phyloP scores from a whole-genome alignment of 2,888 invertebrate genomes.

The Zygaena filipendulae region DNA sequence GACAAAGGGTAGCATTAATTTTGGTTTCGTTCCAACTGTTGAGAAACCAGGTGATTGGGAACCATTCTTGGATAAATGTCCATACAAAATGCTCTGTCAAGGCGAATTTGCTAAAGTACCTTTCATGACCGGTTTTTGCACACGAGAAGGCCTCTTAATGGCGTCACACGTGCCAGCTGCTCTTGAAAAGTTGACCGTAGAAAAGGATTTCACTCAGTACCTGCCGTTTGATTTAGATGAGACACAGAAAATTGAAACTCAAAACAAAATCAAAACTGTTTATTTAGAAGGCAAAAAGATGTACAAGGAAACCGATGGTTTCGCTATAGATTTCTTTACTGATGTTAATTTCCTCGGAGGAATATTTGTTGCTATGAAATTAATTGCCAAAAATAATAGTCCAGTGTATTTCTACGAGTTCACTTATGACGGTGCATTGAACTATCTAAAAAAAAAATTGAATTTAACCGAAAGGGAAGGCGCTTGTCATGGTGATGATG shows the following conservation, averaged over 20 bases:
- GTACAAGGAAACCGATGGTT: conserved; percentile 37
- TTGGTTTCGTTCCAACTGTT: conserved; percentile 59
- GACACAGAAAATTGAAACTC: conserved; percentile 25
- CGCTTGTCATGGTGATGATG: conserved; percentile 71
- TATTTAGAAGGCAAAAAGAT: conserved; percentile 50
- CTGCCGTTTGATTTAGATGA: conserved; percentile 36
- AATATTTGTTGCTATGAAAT: conserved; percentile 32
- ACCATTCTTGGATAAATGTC: conserved; percentile 47
- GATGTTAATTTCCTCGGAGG: conserved; percentile 58
- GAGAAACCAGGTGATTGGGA: conserved; percentile 46
- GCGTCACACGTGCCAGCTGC: conserved; percentile 18
- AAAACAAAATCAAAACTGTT: conserved; percentile 34
- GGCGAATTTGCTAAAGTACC: conserved; percentile 60
- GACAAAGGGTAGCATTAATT: conserved; percentile 42
- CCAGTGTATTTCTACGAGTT: conserved; percentile 70
- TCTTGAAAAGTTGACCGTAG: conserved; percentile 24
- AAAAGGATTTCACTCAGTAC: conserved; percentile 33
- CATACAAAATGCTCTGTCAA: conserved; percentile 35
- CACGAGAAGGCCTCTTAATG: conserved; percentile 52
- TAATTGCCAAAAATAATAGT: conserved; percentile 38
- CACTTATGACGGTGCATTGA: conserved; percentile 63
- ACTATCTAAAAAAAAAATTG: conserved; percentile 53
- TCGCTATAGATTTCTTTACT: conserved; percentile 51
- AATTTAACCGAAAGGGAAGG: conserved; percentile 49
- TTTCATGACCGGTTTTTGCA: conserved; percentile 55